phyloP scores from a whole-genome alignment of 2,113 vertebrate species.

The Pleuronectes platessa region DNA sequence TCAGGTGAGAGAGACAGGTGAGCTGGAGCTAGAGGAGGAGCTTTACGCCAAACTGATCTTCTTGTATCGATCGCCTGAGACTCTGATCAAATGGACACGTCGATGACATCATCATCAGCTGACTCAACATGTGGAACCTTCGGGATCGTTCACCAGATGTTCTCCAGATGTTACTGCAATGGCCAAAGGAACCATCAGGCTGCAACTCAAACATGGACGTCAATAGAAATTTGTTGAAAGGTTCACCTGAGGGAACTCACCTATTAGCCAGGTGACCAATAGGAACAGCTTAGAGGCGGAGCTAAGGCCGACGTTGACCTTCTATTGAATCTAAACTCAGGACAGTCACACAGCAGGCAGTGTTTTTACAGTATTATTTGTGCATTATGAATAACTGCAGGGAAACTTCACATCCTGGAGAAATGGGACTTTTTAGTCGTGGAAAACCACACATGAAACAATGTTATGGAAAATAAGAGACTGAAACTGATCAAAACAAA shows the following conservation, averaged over 20 bases:
- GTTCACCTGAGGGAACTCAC: background rate
- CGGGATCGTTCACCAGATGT: background rate
- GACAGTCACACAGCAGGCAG: background rate
- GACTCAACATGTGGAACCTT: background rate
- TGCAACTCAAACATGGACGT: background rate
- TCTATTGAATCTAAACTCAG: background rate
- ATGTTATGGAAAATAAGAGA: background rate
- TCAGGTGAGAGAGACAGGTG: constrained; percentile 88
- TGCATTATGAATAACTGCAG: background rate
- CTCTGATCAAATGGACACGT: constrained; percentile 81
- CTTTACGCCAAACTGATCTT: constrained; percentile 95
- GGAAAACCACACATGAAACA: background rate
- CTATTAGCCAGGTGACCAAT: background rate
- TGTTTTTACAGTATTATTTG: background rate
- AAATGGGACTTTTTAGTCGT: background rate
- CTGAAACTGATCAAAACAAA: background rate
- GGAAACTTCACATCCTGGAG: background rate
- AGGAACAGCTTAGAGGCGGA: background rate
- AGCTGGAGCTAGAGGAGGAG: constrained; percentile 94
- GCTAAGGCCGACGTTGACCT: background rate
- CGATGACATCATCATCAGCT: constrained; percentile 19
- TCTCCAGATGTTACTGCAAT: background rate
- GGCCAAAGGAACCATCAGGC: background rate
- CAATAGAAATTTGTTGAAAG: background rate
- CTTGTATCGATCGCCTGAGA: constrained; percentile 95